A percentile compares a stretch with the other conserved stretches of the same genome.
Evolutionary conservation across 2,113 vertebrate species (phyloP).

Genomic region (Synodontis membranacea): DNA sequence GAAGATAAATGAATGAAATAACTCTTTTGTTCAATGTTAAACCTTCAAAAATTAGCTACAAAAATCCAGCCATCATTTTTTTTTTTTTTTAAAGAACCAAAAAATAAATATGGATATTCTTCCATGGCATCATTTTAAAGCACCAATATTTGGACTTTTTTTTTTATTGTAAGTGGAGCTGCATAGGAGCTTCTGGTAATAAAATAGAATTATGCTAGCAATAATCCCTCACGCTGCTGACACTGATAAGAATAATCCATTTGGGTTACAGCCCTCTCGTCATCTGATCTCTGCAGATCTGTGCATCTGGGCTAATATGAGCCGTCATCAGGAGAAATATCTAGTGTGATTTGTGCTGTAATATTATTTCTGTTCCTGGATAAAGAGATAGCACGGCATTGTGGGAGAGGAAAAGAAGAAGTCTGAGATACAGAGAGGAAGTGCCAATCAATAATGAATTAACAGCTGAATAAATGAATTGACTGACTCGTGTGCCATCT

Average conservation of each 20-base stretch:
- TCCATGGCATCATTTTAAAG: no score
- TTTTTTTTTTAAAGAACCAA: background rate
- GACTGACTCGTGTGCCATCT: background rate
- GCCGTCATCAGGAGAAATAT: background rate
- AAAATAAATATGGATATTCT: background rate
- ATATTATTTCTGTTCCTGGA: background rate
- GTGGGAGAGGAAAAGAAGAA: background rate
- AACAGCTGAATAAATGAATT: background rate
- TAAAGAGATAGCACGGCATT: background rate
- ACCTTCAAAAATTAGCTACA: background rate
- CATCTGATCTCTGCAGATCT: background rate
- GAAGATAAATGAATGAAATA: background rate
- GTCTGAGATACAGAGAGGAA: background rate
- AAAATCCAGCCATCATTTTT: background rate
- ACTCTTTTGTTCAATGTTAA: background rate
- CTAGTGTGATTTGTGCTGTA: background rate
- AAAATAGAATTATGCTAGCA: background rate
- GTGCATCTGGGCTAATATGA: background rate
- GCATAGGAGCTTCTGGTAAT: background rate
- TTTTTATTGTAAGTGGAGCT: background rate
- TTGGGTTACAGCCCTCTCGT: background rate
- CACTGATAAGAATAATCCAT: background rate
- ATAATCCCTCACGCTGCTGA: constrained; percentile 4
- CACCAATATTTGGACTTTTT: background rate
- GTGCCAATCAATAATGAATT: background rate